These are phyloP conservation scores for Drosophila parvula DNA, from an alignment of 1,140 invertebrate species.

Conservation along the genomic window DNA sequence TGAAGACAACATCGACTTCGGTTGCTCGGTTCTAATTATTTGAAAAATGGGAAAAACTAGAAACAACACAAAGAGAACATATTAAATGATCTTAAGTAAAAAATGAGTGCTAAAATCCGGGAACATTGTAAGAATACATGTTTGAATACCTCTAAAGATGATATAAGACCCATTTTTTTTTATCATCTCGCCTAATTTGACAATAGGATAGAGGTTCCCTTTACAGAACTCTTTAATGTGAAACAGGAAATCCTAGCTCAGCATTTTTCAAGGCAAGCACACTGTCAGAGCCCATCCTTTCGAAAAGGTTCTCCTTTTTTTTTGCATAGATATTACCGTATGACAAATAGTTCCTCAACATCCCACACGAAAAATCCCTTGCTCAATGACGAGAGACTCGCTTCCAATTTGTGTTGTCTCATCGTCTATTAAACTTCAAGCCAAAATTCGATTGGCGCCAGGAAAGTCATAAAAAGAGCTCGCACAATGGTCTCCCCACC, in stretches of 20 bases:
- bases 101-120: neutral
- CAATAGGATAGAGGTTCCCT: slow-evolving; percentile 1
- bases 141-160: neutral
- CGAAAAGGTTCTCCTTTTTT: slow-evolving; percentile 15
- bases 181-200: neutral
- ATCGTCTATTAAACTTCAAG: slow-evolving; percentile 56
- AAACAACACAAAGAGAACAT: neutral
- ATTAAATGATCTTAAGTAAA: too few species aligned
- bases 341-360: slow-evolving; percentile 27
- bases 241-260: slow-evolving; percentile 10
- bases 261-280: neutral
- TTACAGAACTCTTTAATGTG: neutral
- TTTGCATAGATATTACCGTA: slow-evolving; percentile 24
- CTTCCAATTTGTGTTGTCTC: slow-evolving; percentile 45
- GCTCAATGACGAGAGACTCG: slow-evolving; percentile 12
- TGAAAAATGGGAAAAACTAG: neutral
- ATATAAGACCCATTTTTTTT: neutral
- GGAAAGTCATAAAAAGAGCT: slow-evolving; percentile 66
- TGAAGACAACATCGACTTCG: neutral
- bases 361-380: slow-evolving; percentile 7
- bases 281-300: neutral
- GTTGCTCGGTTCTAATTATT: slow-evolving; percentile 8
- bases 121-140: neutral
- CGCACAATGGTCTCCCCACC: slow-evolving; percentile 17
- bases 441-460: slow-evolving; percentile 69